Evolutionary conservation across 2,113 vertebrate species (phyloP).

Genomic region (Microcebus griseorufus): DNA sequence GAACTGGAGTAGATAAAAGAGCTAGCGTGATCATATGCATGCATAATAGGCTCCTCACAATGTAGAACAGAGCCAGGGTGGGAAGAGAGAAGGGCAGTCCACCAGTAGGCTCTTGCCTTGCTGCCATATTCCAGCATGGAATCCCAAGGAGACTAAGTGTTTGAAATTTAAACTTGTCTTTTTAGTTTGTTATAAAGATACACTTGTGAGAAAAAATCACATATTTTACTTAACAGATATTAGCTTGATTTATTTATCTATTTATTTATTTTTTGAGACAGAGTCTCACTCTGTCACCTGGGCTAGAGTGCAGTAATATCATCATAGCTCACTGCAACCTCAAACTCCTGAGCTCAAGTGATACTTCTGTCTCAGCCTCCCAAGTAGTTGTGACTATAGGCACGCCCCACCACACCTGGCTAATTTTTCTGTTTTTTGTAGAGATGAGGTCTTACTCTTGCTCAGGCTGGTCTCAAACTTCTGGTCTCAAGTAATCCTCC

Average conservation of each 20-base stretch:
- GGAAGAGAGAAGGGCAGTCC: not conserved
- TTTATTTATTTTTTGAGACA: no score
- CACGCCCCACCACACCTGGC: no score
- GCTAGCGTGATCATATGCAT: not conserved
- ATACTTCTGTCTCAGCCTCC: no score
- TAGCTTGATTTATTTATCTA: not conserved
- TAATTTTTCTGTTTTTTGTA: no score
- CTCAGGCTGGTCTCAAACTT: no score
- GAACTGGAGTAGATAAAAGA: not conserved
- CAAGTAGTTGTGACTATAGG: no score
- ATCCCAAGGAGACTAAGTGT: not conserved
- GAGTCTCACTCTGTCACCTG: no score
- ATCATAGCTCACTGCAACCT: no score
- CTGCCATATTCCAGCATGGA: not conserved
- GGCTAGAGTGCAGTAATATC: no score
- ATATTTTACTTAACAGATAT: not conserved
- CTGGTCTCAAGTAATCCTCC: no score
- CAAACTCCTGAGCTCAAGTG: no score
- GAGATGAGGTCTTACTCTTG: no score
- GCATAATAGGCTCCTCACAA: not conserved
- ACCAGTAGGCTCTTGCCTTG: not conserved
- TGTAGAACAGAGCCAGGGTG: not conserved
- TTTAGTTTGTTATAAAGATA: slow-evolving; percentile 2
- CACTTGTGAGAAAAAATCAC: not conserved
- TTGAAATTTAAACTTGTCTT: not conserved